Base-by-base conservation (phyloP, 2,888 invertebrate genomes). In the Petrophora chlorosata region DNA sequence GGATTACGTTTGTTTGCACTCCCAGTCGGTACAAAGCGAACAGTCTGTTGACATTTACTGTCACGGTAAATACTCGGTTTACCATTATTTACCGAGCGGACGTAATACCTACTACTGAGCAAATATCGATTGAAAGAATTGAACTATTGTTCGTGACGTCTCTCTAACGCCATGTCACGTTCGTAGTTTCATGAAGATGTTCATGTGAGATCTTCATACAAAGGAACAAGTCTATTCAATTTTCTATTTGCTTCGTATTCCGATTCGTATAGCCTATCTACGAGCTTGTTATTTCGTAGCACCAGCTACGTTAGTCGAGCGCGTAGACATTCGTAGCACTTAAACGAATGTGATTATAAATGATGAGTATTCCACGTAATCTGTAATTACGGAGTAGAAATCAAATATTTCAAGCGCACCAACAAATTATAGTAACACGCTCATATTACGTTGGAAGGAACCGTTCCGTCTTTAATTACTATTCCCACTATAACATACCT, bases 31-130 rank as follows among this genome's bases (percentile, higher is more conserved):
- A 80, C 81, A 84, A 87, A 86, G 83, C 79, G 83, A 79, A 77
- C 83, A 82, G 71, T 80, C 73, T 86, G 80, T 87, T 86, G 84
- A 87, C 85, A 79, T 77, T 78, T 70, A 76, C 84, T 81, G 84
- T 82, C 79, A 80, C 70, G 50, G 86, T 77, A 84, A 85, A 88
- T 80, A 87, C 79, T 78, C 73, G 79, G 83, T 82, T 77, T 79
- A 84, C 83, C 80, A 79, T 80, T 88, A 84, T 86, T 88, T 86
- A 79, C 82, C 51, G 67, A 74, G 67, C 70, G 80, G 79, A 78
- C 78, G 74, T 80, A 79, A 78, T 80, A 78, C 73, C 69, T 72
- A 65, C 70, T 67, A 64, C 67, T 69, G 54, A 68, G 65, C 59
- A 75, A 75, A 79, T 71, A 76, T 54, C 39, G 55, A 35, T 35